A percentile compares a stretch with the other conserved stretches of the same genome.
These are phyloP conservation scores for Leptinotarsa lineolata DNA, from an alignment of 1,140 invertebrate species.

Conservation along the genomic window DNA sequence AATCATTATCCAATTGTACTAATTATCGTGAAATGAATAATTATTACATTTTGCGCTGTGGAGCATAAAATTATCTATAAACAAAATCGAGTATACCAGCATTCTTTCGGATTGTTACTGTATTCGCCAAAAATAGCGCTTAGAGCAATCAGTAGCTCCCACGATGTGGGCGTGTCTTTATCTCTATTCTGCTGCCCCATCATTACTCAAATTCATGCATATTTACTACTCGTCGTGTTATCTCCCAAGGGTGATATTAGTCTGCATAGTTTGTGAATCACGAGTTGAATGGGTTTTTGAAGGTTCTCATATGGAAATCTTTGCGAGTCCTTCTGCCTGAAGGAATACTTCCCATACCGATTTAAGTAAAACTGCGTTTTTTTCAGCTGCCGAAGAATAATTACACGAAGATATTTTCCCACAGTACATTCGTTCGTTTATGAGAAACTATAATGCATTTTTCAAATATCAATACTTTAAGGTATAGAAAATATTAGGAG, in stretches of 20 bases:
- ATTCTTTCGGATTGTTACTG: not conserved
- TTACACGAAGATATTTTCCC: no score
- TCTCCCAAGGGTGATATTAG: not conserved
- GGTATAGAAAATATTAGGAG: no score
- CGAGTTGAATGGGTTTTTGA: not conserved
- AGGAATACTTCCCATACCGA: no score
- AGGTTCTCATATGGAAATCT: not conserved
- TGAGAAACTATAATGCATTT: no score
- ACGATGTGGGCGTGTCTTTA: not conserved
- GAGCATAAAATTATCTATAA: not conserved
- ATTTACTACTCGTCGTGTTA: not conserved
- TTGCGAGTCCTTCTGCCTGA: no score
- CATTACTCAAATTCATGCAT: conserved; percentile 1
- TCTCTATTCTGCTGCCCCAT: not conserved
- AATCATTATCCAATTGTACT: not conserved
- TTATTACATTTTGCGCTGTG: not conserved
- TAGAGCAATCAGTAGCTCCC: not conserved
- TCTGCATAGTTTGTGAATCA: not conserved
- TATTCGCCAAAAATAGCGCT: not conserved
- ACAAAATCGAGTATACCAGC: not conserved
- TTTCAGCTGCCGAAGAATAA: no score
- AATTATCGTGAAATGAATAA: not conserved
- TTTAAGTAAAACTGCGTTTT: no score
- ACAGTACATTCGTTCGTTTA: no score
- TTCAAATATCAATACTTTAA: no score